Conservation (phyloP, 2,888 invertebrate genomes). For the Cephonodes hylas region DNA sequence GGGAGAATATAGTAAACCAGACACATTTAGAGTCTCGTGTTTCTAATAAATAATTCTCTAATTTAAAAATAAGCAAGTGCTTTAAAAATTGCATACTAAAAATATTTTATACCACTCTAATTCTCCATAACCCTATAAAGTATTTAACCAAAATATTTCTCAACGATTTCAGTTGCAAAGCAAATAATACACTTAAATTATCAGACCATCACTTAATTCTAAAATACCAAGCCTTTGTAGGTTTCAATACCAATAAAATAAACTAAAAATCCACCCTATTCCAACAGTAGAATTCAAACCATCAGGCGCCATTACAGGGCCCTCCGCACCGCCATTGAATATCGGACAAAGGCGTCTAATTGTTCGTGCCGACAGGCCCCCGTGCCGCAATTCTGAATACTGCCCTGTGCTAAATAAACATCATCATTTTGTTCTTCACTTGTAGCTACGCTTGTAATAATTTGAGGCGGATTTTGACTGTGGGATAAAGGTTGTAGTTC, state of each 20-base stretch:
- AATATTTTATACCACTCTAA: no score
- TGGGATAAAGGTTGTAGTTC: neutral
- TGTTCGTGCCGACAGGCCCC: conserved; percentile 45
- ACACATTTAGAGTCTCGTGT: no score
- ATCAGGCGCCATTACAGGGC: conserved; percentile 43
- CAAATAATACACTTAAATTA: no score
- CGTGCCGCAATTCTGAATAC: neutral
- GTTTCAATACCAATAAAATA: neutral
- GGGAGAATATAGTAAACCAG: no score
- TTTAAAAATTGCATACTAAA: no score
- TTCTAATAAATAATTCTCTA: no score
- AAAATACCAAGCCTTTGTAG: neutral
- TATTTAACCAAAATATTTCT: no score
- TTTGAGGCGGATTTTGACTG: neutral
- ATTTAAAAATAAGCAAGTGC: no score
- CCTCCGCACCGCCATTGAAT: conserved; percentile 56
- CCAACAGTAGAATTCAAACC: conserved; percentile 41
- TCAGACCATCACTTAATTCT: no score
- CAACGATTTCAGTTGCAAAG: no score
- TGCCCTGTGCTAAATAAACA: conserved; percentile 7
- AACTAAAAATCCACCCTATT: conserved; percentile 34
- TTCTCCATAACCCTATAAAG: no score
- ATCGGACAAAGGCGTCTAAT: conserved; percentile 74
- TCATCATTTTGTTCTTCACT: neutral
- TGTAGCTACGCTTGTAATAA: neutral